Evolutionary conservation across 2,113 vertebrate genomes (phyloP).

Genomic region (Recurvirostra avosetta): DNA sequence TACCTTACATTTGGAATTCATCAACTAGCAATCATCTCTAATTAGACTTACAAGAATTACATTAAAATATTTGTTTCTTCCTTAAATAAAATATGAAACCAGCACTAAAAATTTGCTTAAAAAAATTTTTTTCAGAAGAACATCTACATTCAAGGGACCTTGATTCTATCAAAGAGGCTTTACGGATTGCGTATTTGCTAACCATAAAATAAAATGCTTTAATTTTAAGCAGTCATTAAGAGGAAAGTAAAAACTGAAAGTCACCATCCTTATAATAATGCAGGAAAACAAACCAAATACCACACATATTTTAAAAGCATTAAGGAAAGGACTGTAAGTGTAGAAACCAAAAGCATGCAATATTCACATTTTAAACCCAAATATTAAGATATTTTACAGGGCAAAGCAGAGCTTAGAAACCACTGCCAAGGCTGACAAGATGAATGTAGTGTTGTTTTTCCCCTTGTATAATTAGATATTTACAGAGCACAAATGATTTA

Average conservation of each 20-base stretch:
- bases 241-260: slow-evolving; percentile 32
- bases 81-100: slow-evolving; percentile 11
- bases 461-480: slow-evolving; percentile 66
- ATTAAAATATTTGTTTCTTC: not conserved
- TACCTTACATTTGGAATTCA: slow-evolving; percentile 6
- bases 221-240: slow-evolving; percentile 9
- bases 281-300: not conserved
- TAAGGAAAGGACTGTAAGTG: not conserved
- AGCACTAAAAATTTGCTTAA: not conserved
- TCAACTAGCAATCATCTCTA: not conserved
- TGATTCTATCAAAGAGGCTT: not conserved
- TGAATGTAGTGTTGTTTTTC: slow-evolving; percentile 30
- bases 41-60: not conserved
- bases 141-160: not conserved
- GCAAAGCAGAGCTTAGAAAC: slow-evolving; percentile 45
- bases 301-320: not conserved
- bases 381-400: slow-evolving; percentile 22
- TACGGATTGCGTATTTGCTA: not conserved
- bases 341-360: not conserved
- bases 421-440: slow-evolving; percentile 48
- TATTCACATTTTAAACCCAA: slow-evolving; percentile 17
- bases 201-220: not conserved
- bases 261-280: not conserved
- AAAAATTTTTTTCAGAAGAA: not conserved
- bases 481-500: slow-evolving; percentile 67